Percentiles rank a stretch among this genome's conserved stretches.
These are phyloP conservation scores for Emydocephalus ijimae DNA, from an alignment of 2,113 vertebrate species.

Conservation along the genomic window DNA sequence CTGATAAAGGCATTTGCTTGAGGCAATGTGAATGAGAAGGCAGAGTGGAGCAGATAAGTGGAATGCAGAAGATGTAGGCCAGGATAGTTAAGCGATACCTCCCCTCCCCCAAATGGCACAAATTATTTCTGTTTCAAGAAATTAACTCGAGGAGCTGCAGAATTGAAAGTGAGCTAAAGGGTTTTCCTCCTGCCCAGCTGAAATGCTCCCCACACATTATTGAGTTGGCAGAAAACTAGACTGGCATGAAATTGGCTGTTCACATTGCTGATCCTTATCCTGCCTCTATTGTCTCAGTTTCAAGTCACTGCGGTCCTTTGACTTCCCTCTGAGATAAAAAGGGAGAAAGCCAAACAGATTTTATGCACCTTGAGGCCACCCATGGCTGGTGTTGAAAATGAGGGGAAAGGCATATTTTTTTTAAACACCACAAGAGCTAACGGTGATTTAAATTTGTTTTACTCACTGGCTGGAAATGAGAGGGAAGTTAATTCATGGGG, in stretches of 20 bases:
- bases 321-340: neutral
- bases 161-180: neutral
- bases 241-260: neutral
- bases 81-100: neutral
- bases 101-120: too few species aligned
- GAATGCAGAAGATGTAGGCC: neutral
- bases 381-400: neutral
- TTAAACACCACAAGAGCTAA: neutral
- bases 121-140: accelerated
- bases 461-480: neutral
- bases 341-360: neutral
- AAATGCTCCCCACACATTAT: neutral
- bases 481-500: neutral
- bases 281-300: neutral
- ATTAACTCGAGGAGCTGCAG: too few species aligned
- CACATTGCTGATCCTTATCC: neutral
- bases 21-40: neutral
- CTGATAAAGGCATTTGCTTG: neutral
- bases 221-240: neutral
- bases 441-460: neutral
- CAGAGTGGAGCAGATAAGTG: accelerated
- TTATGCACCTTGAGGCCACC: neutral
- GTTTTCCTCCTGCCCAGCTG: neutral
- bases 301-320: neutral
- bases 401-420: neutral